These are phyloP conservation scores for Microplitis mediator DNA, from an alignment of 1,140 invertebrate genomes.

Conservation along the genomic window DNA sequence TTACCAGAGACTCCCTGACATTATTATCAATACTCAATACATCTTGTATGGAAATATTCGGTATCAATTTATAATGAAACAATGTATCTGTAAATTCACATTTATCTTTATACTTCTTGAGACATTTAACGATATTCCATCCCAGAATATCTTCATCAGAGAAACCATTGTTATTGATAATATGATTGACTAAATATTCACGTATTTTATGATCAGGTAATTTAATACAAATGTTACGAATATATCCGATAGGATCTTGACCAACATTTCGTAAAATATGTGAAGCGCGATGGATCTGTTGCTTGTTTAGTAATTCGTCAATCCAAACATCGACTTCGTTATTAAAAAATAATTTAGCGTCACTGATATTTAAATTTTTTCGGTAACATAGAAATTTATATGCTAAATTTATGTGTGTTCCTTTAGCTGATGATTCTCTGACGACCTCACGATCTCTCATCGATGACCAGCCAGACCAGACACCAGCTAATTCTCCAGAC, in stretches of 20 bases:
- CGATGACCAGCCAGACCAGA: constrained; percentile 67
- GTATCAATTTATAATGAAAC: constrained; percentile 38
- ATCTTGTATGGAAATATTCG: constrained; percentile 44
- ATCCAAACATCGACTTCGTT: constrained; percentile 69
- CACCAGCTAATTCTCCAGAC: constrained; percentile 41
- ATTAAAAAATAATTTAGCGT: constrained; percentile 60
- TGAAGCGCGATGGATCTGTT: constrained; percentile 68
- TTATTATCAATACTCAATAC: constrained; percentile 42
- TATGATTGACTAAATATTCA: constrained; percentile 67
- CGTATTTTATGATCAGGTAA: constrained; percentile 62
- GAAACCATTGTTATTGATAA: constrained; percentile 61
- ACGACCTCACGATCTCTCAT: constrained; percentile 67
- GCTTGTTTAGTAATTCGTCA: constrained; percentile 65
- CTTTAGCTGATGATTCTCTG: constrained; percentile 70
- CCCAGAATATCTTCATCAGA: constrained; percentile 59
- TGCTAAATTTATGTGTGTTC: constrained; percentile 67
- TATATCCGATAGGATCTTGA: constrained; percentile 64
- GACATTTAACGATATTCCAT: constrained; percentile 65
- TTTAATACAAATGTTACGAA: constrained; percentile 63
- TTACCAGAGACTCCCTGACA: constrained; percentile 45
- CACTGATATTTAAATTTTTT: constrained; percentile 61
- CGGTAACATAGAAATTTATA: constrained; percentile 65
- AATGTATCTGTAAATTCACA: constrained; percentile 35
- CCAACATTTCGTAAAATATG: constrained; percentile 69
- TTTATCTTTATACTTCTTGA: constrained; percentile 58